phyloP scores from a whole-genome alignment of 2,888 invertebrate genomes.

The Noctua fimbriata region DNA sequence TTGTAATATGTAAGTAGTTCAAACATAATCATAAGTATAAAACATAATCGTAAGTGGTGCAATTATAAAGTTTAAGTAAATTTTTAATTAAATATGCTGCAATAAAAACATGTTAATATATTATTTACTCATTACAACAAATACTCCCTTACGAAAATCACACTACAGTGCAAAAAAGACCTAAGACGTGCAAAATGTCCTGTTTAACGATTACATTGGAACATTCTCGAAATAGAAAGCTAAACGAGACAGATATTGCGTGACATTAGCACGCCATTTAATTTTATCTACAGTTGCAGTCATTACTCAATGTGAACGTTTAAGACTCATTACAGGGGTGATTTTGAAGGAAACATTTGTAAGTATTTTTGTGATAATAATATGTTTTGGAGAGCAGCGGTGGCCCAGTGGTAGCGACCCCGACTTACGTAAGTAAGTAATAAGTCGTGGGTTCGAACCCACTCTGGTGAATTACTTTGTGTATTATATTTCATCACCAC shows the following conservation, averaged over 20 bases:
- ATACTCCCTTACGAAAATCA: neutral
- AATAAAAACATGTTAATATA: neutral
- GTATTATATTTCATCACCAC: no score
- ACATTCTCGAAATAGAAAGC: conserved; percentile 37
- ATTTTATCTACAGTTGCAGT: conserved; percentile 57
- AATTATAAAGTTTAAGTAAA: neutral
- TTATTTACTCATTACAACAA: neutral
- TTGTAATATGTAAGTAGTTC: neutral
- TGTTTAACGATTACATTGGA: conserved; percentile 44
- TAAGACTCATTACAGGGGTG: conserved; percentile 51
- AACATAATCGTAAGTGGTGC: no score
- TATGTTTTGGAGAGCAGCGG: neutral
- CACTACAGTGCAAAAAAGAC: conserved; percentile 4
- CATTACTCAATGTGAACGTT: conserved; percentile 62
- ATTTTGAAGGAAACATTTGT: conserved; percentile 20
- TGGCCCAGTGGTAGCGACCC: no score
- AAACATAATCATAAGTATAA: neutral
- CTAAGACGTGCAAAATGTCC: conserved; percentile 2
- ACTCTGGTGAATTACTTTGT: no score
- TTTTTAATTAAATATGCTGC: neutral
- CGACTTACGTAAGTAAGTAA: no score
- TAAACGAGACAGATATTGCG: conserved; percentile 55
- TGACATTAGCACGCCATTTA: conserved; percentile 60
- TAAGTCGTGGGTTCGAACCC: no score
- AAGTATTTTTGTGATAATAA: neutral